Evolutionary conservation across 2,888 invertebrate species (phyloP).

Genomic region (Metacarcinus magister): DNA sequence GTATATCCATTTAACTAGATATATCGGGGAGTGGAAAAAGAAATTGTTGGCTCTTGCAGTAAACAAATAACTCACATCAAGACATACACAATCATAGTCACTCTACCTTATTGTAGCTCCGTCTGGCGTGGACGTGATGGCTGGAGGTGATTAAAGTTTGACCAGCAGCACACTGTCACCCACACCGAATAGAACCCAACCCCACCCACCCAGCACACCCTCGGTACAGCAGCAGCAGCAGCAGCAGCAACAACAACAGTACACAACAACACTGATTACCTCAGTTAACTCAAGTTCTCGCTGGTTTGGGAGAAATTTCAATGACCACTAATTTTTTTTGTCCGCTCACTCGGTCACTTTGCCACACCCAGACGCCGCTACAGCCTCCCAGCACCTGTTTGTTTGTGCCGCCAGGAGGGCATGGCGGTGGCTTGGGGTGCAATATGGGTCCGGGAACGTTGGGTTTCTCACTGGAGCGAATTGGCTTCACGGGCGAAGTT

Average conservation of each 20-base stretch:
- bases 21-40: too few relatives aligned
- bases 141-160: not conserved
- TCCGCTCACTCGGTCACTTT: not conserved
- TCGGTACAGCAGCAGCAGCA: not conserved
- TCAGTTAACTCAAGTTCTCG: not conserved
- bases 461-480: conserved; percentile 65
- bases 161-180: not conserved
- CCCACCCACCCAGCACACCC: not conserved
- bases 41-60: not conserved
- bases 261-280: not conserved
- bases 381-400: conserved; percentile 19
- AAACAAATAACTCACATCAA: not conserved
- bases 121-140: not conserved
- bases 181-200: not conserved
- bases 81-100: not conserved
- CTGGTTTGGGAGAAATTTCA: not conserved
- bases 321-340: conserved; percentile 38
- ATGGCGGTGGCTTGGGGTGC: not conserved
- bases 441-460: conserved; percentile 59
- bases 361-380: not conserved
- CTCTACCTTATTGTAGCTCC: conserved; percentile 12
- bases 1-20: too few relatives aligned
- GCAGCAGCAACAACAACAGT: not conserved
- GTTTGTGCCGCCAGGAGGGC: conserved; percentile 4
- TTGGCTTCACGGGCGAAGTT: conserved; percentile 29